Evolutionary conservation across 2,888 invertebrate genomes (phyloP).

Genomic region (Melitaea athalia): DNA sequence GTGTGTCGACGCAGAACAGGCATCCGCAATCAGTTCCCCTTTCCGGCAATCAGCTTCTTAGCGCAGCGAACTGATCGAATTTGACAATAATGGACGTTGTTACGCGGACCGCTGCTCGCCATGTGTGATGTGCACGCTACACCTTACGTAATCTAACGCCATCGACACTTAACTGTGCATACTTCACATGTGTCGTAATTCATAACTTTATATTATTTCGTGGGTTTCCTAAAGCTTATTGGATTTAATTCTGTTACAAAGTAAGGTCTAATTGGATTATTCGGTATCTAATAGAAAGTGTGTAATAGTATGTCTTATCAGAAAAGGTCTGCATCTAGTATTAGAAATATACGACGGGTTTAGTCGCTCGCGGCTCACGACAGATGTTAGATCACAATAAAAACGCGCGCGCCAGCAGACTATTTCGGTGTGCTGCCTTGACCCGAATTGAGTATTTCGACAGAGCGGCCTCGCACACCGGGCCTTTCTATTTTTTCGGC

Average conservation of each 20-base stretch:
- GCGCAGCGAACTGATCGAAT: constrained; percentile 42
- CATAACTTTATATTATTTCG: neutral
- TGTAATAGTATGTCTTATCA: neutral
- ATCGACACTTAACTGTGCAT: constrained; percentile 21
- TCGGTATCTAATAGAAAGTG: neutral
- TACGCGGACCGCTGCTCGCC: constrained; percentile 62
- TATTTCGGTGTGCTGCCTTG: constrained; percentile 82
- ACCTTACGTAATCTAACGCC: constrained; percentile 60
- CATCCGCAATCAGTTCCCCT: constrained; percentile 32
- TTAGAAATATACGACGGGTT: constrained; percentile 43
- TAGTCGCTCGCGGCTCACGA: constrained; percentile 59
- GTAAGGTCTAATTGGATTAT: neutral
- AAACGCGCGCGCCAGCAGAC: constrained; percentile 78
- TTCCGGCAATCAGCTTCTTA: constrained; percentile 25
- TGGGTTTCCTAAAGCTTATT: neutral
- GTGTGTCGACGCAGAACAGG: constrained; percentile 22
- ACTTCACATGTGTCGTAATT: neutral
- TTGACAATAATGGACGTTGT: constrained; percentile 59
- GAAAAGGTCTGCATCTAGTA: constrained; percentile 1
- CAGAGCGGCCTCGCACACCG: constrained; percentile 81
- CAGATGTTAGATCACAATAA: constrained; percentile 82
- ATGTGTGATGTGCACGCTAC: constrained; percentile 55
- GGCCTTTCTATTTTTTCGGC: constrained; percentile 83
- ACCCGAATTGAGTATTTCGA: constrained; percentile 80
- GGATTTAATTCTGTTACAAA: neutral